Evolutionary conservation across 1,140 invertebrate species (phyloP), one percentile per base, ranked within the genome.

Genomic region (Anastrepha ludens): DNA sequence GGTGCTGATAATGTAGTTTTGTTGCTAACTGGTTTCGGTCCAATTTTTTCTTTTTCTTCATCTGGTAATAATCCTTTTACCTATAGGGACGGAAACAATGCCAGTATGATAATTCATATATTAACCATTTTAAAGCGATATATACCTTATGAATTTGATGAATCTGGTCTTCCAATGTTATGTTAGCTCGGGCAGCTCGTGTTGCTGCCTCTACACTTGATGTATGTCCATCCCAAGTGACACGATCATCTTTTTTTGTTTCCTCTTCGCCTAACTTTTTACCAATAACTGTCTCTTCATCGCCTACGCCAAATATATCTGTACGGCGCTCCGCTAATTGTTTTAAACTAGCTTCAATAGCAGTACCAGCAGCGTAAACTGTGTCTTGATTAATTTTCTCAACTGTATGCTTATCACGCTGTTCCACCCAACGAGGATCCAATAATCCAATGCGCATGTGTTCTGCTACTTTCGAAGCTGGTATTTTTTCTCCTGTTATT

Each of bases 261-360:
- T 97, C 98, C 91, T 99, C 98, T 93, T 99, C 98, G 9, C 99
- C 99, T 89, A 99, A 98, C 94, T 99, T 99, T 94, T 99, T 98
- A 95, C 99, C 99, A 93, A 99, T 99, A 2, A 98, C 97, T 0
- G 99, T 99, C 95, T 99, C 99, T 93, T 99, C 98, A 91, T 98
- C 98, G 88, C 99, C 99, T 87, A 98, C 97, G 95, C 99, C 99
- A 93, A 99, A 99, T 94, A 99, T 99, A 96, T 99, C 99, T 3
- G 99, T 99, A 97, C 99, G 98, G 90, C 99, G 95, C 92, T 99
- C 99, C 0, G 99, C 99, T 89, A 99, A 94, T 91, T 98, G 96
- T 93, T 99, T 99, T 90, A 99, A 95, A 92, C 97, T 99, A 13
- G 97, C 98, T 89, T 99, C 98, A 90, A 99, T 99, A 29, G 98